Base-by-base conservation (phyloP, 2,113 vertebrate species). In the Notothenia coriiceps region DNA sequence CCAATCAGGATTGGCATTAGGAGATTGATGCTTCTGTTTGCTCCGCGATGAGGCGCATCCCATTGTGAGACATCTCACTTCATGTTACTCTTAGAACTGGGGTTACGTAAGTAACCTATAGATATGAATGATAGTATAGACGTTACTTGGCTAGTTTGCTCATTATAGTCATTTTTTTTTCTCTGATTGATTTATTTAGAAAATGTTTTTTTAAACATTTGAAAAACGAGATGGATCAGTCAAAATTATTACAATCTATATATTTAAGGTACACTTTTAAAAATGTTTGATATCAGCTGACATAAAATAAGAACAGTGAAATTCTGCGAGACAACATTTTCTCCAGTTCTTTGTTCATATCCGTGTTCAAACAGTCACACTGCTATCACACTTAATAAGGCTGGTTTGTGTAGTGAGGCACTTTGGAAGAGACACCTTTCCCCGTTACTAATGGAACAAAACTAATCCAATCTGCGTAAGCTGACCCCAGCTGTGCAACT, bases 391-490 rank as follows among this genome's bases (percentile, higher is more conserved):
- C 66, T 50, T 84, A 61, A 86, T 80, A 65, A 72, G 54, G 57
- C 55, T 65, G 51, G 44, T 71, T 79, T 86, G 59, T 70, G 75
- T 86, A 84, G 63, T 77, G 60, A 83, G 55, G n/a, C 57, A 69
- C 60, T 88, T 80, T 78, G 65, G 40, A 80, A 70, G 54, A 86
- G 83, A 89, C 85, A 54, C 59, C 65, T 73, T 77, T 75, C 79
- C 67, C 54, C 13, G 11, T 79, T 90, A 85, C 63, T 88, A 87
- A 83, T 82, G 69, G n/a, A 84, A 92, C 73, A 12, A 69, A 84
- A 79, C 87, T 83, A 88, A 92, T 92, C 88, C 75, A 76, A 87
- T 86, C 50, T 78, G 71, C 17, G 60, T 59, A 70, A 75, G 72
- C 51, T 15, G 50, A 82, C 70, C 84, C 86, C 80, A 74, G 84